phyloP scores from a whole-genome alignment of 2,888 invertebrate species.

The Rhagonycha fulva region DNA sequence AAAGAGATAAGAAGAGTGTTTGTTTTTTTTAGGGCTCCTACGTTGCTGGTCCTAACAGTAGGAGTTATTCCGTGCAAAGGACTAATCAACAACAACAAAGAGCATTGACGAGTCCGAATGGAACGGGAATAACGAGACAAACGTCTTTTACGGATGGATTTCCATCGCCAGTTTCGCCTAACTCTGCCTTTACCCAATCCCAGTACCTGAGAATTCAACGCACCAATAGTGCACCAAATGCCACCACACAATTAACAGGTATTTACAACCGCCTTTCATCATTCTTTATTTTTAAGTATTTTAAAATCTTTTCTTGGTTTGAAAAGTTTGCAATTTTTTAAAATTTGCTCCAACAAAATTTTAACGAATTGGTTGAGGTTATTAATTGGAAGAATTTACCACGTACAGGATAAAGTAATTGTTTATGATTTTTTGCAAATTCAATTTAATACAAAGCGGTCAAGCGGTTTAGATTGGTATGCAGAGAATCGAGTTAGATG shows the following conservation, averaged over 20 bases:
- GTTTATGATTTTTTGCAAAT: too few species aligned
- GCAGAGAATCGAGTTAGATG: too few species aligned
- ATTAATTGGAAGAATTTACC: neutral
- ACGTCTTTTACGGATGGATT: constrained; percentile 61
- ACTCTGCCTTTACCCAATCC: constrained; percentile 54
- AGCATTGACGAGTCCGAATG: constrained; percentile 58
- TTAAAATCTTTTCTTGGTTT: neutral
- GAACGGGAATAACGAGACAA: constrained; percentile 60
- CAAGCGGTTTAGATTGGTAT: too few species aligned
- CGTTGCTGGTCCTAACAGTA: constrained; percentile 40
- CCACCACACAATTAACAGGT: constrained; percentile 66
- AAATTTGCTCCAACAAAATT: neutral
- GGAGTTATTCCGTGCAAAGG: constrained; percentile 41
- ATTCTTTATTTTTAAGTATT: neutral
- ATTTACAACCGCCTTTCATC: constrained; percentile 30
- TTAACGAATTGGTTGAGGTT: constrained; percentile 29
- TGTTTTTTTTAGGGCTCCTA: constrained; percentile 39
- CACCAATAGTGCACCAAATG: constrained; percentile 61
- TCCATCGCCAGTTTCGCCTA: constrained; percentile 59
- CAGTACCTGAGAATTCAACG: constrained; percentile 63
- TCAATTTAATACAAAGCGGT: too few species aligned
- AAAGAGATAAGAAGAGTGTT: neutral
- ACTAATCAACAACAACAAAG: constrained; percentile 47
- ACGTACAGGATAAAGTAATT: neutral
- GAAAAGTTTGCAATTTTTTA: neutral